Evolutionary conservation across 1,140 invertebrate genomes (phyloP).

Genomic region (Euschistus heros): DNA sequence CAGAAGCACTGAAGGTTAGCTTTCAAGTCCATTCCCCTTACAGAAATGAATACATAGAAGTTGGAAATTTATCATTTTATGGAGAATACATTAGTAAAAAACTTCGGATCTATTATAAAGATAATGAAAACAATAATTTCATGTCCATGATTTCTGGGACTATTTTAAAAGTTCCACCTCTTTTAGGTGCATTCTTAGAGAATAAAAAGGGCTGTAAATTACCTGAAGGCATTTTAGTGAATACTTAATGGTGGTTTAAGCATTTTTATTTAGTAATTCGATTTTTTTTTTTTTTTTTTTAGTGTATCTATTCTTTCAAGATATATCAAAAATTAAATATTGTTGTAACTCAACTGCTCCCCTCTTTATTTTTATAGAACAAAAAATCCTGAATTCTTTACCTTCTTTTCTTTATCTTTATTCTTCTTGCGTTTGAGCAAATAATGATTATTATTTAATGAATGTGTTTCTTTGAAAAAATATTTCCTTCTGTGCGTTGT

Average conservation of each 20-base stretch:
- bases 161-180: conserved; percentile 2
- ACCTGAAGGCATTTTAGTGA: not conserved
- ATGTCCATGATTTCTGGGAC: not conserved
- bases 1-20: not conserved
- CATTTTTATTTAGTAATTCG: too few species aligned
- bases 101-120: conserved; percentile 12
- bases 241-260: not conserved
- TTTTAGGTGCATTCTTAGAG: not conserved
- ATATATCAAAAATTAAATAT: too few species aligned
- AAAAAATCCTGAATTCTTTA: too few species aligned
- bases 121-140: not conserved
- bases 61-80: conserved; percentile 11
- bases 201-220: not conserved
- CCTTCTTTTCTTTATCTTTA: too few species aligned
- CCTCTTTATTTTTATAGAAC: too few species aligned
- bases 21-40: conserved; percentile 1
- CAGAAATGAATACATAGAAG: not conserved
- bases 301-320: too few species aligned
- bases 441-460: too few species aligned
- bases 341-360: too few species aligned
- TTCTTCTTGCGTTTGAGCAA: too few species aligned
- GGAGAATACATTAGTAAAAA: conserved; percentile 5
- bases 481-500: too few species aligned
- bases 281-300: too few species aligned
- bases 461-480: too few species aligned